Conservation (phyloP, 2,113 vertebrate genomes). For the Centropus unirufus region DNA sequence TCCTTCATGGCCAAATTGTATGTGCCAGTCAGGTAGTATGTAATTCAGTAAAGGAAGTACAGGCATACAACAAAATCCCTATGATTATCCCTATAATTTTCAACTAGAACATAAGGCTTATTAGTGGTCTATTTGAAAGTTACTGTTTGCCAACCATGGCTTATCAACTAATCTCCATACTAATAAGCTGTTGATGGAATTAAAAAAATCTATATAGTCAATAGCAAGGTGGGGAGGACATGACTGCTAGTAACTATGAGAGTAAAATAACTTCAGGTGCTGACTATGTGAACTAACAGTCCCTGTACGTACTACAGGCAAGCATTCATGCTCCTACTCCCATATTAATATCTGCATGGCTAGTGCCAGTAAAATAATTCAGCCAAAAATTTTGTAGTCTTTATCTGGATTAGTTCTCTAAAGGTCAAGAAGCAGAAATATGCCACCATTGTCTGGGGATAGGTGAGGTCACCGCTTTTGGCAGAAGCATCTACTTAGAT, state of each 20-base stretch:
- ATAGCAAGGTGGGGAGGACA: not conserved
- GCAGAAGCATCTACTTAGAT: conserved; percentile 54
- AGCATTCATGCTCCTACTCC: not conserved
- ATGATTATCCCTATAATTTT: not conserved
- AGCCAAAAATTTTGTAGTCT: not conserved
- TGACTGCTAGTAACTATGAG: not conserved
- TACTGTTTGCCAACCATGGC: not conserved
- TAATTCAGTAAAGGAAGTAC: not conserved
- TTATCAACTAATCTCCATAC: not conserved
- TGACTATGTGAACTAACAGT: not conserved
- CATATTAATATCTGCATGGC: not conserved
- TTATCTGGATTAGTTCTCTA: not conserved
- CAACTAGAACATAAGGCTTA: not conserved
- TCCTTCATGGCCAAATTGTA: not conserved
- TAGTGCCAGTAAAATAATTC: not conserved
- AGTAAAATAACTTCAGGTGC: not conserved
- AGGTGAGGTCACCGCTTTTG: conserved; percentile 55
- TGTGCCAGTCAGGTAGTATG: not conserved
- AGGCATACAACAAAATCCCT: not conserved
- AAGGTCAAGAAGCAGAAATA: not conserved
- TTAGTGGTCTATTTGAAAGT: not conserved
- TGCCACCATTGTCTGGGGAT: conserved; percentile 21
- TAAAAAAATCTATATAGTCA: not conserved
- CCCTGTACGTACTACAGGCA: not conserved
- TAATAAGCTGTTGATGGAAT: not conserved